Evolutionary conservation across 2,888 invertebrate species (phyloP), one percentile per base, ranked within the genome.

Genomic region (Alviniconcha strummeri): DNA sequence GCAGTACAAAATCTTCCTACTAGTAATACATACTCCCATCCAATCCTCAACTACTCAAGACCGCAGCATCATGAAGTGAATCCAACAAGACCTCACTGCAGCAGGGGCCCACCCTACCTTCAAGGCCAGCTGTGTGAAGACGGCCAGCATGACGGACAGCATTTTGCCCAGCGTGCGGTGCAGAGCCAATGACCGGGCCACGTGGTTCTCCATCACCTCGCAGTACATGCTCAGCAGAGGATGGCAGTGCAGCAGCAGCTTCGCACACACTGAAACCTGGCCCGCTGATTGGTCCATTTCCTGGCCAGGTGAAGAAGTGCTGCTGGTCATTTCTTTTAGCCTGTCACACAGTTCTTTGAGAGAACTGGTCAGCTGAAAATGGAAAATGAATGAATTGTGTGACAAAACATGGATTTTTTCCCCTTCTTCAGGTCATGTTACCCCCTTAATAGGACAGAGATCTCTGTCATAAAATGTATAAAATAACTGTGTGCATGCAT

Each of bases 151-250:
- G 5, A 97, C 95, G 0, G 97, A 97, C 9, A 97, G 94, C 94
- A 98, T 96, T 94, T 98, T 98, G 88, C 96, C 96, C 0, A 96
- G 96, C 0, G 96, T 95, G 89, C 97, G 95, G 91, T 97, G 97
- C 0, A 96, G 95, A 0, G 96, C 96, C 4, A 97, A 95, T 92
- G 96, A 96, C 89, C 97, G 96, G 0, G 96, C 96, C 7, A 98
- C 93, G 90, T 97, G 96, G 92, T 96, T 98, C 92, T 97, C 96
- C 3, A 96, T 95, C 79, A 98, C 94, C 52, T 96, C 92, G 78
- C 95, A 94, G 80, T 96, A 96, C 93, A 98, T 98, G 84, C 97
- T 96, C 83, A 98, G 93, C 57, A 98, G 94, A 0, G 97, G 97
- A 57, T 88, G 82, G 85, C 88, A 87, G 57, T 83, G 84, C 0